Conservation (phyloP, 1,140 invertebrate genomes). For the Neodiprion virginianus region DNA sequence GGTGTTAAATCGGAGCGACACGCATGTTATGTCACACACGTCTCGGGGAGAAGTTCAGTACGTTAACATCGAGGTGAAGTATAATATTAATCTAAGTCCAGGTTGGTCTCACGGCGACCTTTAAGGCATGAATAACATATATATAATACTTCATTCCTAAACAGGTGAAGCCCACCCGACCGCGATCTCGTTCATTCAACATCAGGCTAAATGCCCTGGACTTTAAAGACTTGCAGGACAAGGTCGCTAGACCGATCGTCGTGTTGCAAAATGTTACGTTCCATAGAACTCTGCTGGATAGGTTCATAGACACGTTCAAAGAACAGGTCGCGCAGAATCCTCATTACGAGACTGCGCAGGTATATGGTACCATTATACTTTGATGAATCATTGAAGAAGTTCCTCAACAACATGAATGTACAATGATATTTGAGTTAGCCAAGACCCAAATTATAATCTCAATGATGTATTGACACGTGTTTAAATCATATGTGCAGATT, state of each 20-base stretch:
- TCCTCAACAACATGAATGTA: too few species aligned
- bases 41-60: conserved; percentile 76
- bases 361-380: conserved; percentile 47
- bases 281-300: conserved; percentile 79
- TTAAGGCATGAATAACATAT: neutral
- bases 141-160: neutral
- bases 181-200: conserved; percentile 65
- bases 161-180: conserved; percentile 69
- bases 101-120: neutral
- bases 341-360: conserved; percentile 70
- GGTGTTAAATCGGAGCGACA: conserved; percentile 77
- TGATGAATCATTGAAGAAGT: too few species aligned
- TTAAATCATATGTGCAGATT: too few species aligned
- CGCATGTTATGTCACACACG: conserved; percentile 71
- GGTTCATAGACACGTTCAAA: conserved; percentile 84
- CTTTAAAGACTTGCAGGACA: conserved; percentile 81
- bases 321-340: conserved; percentile 78
- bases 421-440: too few species aligned
- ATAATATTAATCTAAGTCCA: neutral
- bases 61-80: conserved; percentile 75
- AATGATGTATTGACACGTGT: too few species aligned
- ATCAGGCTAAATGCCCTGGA: conserved; percentile 80
- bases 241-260: conserved; percentile 74
- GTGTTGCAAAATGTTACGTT: conserved; percentile 82
- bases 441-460: too few species aligned